These are phyloP conservation scores for Emydoidea blandingii DNA, from an alignment of 2,797 vertebrate genomes.

Conservation along the genomic window DNA sequence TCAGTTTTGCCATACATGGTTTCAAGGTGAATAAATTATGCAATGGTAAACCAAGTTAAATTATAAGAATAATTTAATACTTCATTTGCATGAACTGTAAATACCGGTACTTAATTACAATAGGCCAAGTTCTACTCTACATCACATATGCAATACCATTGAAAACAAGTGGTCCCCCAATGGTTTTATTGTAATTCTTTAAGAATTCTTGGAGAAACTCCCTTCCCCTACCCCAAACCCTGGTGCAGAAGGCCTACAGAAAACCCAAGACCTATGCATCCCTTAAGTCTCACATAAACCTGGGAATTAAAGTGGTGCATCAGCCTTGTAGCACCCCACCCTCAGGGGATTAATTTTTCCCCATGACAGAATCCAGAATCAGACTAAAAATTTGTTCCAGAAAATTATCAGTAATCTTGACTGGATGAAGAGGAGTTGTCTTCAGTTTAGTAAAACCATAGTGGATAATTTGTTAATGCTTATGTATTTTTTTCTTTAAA, in stretches of 20 bases:
- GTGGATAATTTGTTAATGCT: neutral
- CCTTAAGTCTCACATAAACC: neutral
- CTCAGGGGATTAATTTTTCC: neutral
- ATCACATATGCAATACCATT: rapidly evolving
- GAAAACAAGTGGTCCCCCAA: neutral
- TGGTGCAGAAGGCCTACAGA: neutral
- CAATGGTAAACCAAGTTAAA: neutral
- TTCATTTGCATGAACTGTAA: neutral
- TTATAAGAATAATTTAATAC: neutral
- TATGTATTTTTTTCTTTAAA: neutral
- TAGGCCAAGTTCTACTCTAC: neutral
- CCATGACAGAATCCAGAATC: neutral
- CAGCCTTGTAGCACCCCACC: neutral
- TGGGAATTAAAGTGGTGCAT: neutral
- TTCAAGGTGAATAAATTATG: neutral
- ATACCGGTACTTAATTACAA: neutral
- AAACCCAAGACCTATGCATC: neutral
- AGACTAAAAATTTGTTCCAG: neutral
- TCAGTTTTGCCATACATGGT: neutral
- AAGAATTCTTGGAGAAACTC: neutral
- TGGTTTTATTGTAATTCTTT: neutral
- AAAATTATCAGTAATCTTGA: neutral
- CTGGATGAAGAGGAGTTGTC: neutral
- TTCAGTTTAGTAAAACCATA: neutral
- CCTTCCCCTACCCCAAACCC: neutral